phyloP scores from a whole-genome alignment of 2,797 vertebrate species.

The Dipus sagitta region DNA sequence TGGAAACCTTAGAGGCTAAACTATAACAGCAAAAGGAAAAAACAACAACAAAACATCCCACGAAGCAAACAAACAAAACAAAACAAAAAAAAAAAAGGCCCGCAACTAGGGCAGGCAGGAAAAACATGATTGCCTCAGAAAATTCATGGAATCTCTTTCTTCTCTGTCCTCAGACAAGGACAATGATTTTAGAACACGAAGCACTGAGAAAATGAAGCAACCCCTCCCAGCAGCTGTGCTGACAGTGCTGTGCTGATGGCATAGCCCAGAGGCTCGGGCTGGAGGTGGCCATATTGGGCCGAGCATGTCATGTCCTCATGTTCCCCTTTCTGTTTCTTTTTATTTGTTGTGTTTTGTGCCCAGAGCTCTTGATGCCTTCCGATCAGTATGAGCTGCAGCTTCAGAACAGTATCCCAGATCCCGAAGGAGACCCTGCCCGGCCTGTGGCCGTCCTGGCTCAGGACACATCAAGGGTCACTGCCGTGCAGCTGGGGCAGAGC shows the following conservation, averaged over 20 bases:
- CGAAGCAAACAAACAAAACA: background rate
- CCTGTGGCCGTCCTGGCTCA: conserved; percentile 91
- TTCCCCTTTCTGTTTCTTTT: background rate
- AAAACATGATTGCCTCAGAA: background rate
- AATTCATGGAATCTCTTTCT: conserved; percentile 32
- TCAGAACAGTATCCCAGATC: conserved; percentile 89
- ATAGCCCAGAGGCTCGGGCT: background rate
- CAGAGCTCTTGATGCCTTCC: conserved; percentile 96
- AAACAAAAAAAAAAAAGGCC: background rate
- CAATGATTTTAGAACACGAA: conserved; percentile 11
- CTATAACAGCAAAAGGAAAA: no score
- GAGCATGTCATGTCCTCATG: background rate
- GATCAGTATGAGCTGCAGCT: conserved; percentile 97
- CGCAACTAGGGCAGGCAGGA: background rate
- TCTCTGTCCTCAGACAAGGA: background rate
- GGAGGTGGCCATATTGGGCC: rapidly evolving
- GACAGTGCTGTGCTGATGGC: background rate
- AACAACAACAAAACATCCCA: no score
- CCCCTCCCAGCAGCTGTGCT: conserved; percentile 12
- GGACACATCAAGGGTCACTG: conserved; percentile 85
- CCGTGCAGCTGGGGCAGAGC: conserved; percentile 87
- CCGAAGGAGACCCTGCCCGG: conserved; percentile 84
- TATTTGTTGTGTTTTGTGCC: background rate
- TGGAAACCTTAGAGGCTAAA: background rate
- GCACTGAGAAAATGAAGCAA: background rate